Evolutionary conservation across 2,113 vertebrate genomes (phyloP).

Genomic region (Synodontis membranacea): DNA sequence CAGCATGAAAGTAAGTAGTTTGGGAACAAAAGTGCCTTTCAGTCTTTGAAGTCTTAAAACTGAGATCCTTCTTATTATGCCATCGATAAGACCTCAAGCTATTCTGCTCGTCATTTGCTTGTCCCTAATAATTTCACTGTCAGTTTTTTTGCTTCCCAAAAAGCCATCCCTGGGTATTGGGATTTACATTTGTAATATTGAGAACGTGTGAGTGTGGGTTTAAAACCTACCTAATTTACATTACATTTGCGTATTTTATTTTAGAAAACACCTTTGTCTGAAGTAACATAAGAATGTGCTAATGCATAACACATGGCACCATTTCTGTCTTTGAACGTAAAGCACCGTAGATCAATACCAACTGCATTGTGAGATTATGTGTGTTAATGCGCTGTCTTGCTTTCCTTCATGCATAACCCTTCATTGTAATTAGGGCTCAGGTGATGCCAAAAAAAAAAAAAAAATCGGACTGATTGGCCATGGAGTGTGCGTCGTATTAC

Average conservation of each 20-base stretch:
- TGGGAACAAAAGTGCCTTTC: no score
- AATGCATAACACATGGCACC: not conserved
- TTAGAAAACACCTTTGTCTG: not conserved
- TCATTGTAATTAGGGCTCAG: constrained; percentile 3
- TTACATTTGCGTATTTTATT: not conserved
- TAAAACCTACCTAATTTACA: not conserved
- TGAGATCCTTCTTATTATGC: not conserved
- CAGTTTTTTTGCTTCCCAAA: no score
- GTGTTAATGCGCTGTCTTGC: not conserved
- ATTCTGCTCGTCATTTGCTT: not conserved
- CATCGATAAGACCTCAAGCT: not conserved
- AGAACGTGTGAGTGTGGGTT: not conserved
- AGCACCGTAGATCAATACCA: not conserved
- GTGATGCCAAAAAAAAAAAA: constrained; percentile 14
- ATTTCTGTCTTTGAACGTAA: not conserved
- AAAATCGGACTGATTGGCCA: not conserved
- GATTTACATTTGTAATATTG: not conserved
- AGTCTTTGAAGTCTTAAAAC: not conserved
- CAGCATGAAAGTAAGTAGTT: not conserved
- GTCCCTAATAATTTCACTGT: not conserved
- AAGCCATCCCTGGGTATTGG: no score
- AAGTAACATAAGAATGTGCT: not conserved
- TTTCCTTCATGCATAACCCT: not conserved
- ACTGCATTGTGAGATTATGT: not conserved
- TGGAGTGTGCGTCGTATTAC: not conserved